Evolutionary conservation across 2,113 vertebrate species (phyloP), one percentile per base, ranked within the genome.

Genomic region (Cettia cetti): DNA sequence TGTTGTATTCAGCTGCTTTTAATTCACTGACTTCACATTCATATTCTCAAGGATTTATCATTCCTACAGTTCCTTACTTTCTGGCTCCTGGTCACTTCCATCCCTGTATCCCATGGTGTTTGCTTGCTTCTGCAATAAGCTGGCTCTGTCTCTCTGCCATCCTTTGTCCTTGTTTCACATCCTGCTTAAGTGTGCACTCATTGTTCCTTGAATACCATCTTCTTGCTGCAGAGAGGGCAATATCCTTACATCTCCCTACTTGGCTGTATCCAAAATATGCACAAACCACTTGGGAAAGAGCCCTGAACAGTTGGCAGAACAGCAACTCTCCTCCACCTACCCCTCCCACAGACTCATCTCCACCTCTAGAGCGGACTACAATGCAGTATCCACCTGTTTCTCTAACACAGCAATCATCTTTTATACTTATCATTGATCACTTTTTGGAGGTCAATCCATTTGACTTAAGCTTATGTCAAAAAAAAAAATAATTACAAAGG

Each of bases 281-380:
- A 26, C 3, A 39, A 35, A n/a, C 5, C 5, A 16, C 21, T 35
- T 1, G 21, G 50, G 40, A 57, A 60, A 53, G 56, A 45, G 0
- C 3, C 26, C 27, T 1, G 1, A 64, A 6, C 11, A 15, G 10
- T 1, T 35, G 30, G 4, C 68, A 77, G 17, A 45, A 28, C 0
- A 33, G 44, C 1, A 61, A 13, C 52, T 83, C 30, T 39, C 50
- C 33, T 65, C 52, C 49, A 42, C 15, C 17, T 18, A 45, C 12
- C 13, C 17, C 13, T n/a, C 7, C 42, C 28, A 21, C 22, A 83
- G 24, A 8, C 49, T 61, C 19, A 30, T 10, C 39, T 19, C 60
- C 52, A 33, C 39, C 30, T 19, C 65, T 35, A 47, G 5, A 69
- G n/a, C 28, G 61, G 22, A 33, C 3, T 6, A 9, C 1, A 2